Evolutionary conservation across 1,140 invertebrate species (phyloP), one percentile per base, ranked within the genome.

Genomic region (fruit fly (Drosophila melanogaster)): DNA sequence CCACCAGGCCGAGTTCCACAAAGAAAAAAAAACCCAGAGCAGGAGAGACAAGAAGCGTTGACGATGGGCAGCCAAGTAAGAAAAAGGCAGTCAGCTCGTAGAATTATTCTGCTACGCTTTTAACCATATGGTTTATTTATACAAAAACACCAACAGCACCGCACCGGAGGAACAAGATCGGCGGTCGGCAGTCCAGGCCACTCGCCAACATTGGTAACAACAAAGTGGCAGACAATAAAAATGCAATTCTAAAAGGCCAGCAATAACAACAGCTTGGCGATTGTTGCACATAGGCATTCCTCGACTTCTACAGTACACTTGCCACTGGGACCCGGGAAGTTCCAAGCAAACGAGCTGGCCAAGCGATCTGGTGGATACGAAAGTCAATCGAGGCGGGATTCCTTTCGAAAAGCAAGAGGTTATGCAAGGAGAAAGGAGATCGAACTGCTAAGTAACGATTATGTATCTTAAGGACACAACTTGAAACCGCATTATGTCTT

Each of bases 71-170:
- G 66, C 50, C 69, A 58, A 71, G 67, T 59, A 59, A 76, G 38
- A 55, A 77, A 49, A 76, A 77, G 50, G 50, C 66, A 77, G 67
- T 49, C 59, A 59, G 62, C 57, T 61, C 57, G 79, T 75, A 75
- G 79, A 85, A 85, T 84, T 70, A 70, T 70, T 70, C 78, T 89
- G 83, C 83, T 87, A 87, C 83, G 83, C 83, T 87, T 87, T 89
- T 87, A 83, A 89, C 84, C 83, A 87, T 87, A 87, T 87, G 83
- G 83, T 87, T 87, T 87, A 87, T 83, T 87, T 89, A 87, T 83
- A 83, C 84, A 87, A 79, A 44, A 86, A 85, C 75, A 80, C 55
- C 59, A 57, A 46, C 53, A 58, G 24, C 53, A 10, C 15, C 17
- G 41, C 15, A 60, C 22, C 69, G 8, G 30, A 67, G 33, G 62